Base-by-base conservation (phyloP, 2,888 invertebrate genomes). In the Endomychus coccineus region DNA sequence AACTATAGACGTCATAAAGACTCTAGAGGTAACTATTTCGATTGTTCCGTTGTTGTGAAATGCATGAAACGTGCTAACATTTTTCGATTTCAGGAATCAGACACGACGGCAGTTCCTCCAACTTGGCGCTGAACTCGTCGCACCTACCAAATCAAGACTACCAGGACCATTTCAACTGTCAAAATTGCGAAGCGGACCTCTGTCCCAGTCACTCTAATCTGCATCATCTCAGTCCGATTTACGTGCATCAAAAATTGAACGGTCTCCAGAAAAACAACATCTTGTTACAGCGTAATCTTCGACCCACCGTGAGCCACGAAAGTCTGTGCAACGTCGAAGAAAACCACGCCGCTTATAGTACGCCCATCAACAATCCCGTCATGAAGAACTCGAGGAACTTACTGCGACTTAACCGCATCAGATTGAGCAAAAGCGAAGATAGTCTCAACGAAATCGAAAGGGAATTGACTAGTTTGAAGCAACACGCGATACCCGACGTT, bases 1-100 rank as follows among this genome's bases (percentile, higher is more conserved):
- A 69, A 69, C 49, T 70, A 70, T 47, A 52, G 69, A 35, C 51
- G 69, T 42, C 63, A 62, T 42, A 54, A 60, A 48, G 64, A 66
- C 40, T 44, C 37, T 47, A 48, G 53, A 46, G 52, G 58, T 58
- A 42, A 41, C 27, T 15, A 14, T 13, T 17, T 40, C 19, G n/a
- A n/a, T n/a, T n/a, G n/a, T n/a, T n/a, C n/a, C n/a, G n/a, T n/a
- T n/a, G n/a, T n/a, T n/a, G n/a, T n/a, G n/a, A n/a, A n/a, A n/a
- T n/a, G n/a, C n/a, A n/a, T n/a, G n/a, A n/a, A n/a, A n/a, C n/a
- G n/a, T n/a, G n/a, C n/a, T n/a, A n/a, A n/a, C n/a, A n/a, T n/a
- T n/a, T n/a, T n/a, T n/a, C n/a, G n/a, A n/a, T 46, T 44, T 13
- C 34, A 51, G 51, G 44, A 30, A 19, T 48, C 12, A 45, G 44